Base-by-base conservation (phyloP, 2,113 vertebrate species). In the Polypterus senegalus region DNA sequence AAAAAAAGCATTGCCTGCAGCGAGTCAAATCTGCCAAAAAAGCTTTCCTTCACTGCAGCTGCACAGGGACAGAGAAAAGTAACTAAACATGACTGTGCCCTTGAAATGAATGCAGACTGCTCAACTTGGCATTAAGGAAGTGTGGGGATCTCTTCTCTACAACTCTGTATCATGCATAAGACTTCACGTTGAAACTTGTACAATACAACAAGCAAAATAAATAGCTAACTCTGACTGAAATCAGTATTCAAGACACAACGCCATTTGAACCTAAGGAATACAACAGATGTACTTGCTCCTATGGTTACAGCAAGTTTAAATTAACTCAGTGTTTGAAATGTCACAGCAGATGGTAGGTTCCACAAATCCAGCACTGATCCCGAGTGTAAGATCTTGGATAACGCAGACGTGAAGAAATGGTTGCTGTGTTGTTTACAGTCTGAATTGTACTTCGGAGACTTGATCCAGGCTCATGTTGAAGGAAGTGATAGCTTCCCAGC, bases 341-440 rank as follows among this genome's bases (percentile, higher is more conserved):
- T 58, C 61, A 62, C 9, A 57, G 46, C 60, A 62, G 60, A 55
- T 66, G 65, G 60, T 6, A 54, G 54, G 47, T 57, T 66, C 51
- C 11, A 48, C 47, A 48, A 55, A 48, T 59, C 57, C 56, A 54
- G 56, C 10, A 51, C 56, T 51, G 46, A 43, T 4, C 65, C 27
- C 49, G 46, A 27, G 62, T 56, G 59, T 61, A 44, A 51, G 10
- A 60, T 62, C 65, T 59, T 62, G 10, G 55, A 66, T 66, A 62
- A 66, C 54, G 53, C 6, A 44, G n/a, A 58, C 52, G 55, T 58
- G 54, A 48, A 45, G 61, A 62, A 46, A 66, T 54, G 45, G 27
- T 27, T 11, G 6, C 47, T 58, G 46, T 62, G n/a, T 54, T 43
- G 66, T 69, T 27, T 27, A 27, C 27, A 27, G 27, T 27, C 27